These are phyloP conservation scores for Vultur gryphus DNA, from an alignment of 2,797 vertebrate species.

Conservation along the genomic window DNA sequence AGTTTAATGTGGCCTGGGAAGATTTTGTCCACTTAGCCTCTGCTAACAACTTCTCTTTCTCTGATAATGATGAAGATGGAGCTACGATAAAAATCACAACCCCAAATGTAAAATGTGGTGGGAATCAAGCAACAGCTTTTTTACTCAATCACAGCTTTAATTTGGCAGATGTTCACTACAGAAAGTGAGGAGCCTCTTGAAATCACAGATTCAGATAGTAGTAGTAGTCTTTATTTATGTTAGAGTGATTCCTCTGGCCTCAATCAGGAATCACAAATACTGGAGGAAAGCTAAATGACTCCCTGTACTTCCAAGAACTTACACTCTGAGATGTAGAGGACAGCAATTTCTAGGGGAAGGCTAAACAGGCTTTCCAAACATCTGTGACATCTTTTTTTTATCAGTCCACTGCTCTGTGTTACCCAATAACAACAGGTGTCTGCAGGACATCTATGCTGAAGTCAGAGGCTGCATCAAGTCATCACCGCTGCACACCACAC, in stretches of 20 bases:
- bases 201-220: not conserved
- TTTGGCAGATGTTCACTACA: not conserved
- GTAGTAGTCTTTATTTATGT: not conserved
- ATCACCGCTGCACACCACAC: not conserved
- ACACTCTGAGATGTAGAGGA: not conserved
- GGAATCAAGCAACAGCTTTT: not conserved
- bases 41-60: not conserved
- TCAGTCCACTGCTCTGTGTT: not conserved
- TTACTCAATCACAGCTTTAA: not conserved
- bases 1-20: not conserved
- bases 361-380: not conserved
- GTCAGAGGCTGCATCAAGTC: not conserved
- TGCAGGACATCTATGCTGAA: not conserved
- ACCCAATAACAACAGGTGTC: accelerated
- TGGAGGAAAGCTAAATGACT: not conserved
- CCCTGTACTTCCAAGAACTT: not conserved
- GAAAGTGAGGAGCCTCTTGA: not conserved
- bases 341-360: not conserved
- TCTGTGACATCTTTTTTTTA: not conserved
- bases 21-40: not conserved
- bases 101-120: not conserved
- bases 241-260: not conserved
- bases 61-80: not conserved
- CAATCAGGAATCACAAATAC: not conserved
- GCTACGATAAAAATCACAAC: not conserved